Percentiles rank a stretch among this genome's conserved stretches.
Evolutionary conservation across 2,888 invertebrate species (phyloP).

Genomic region (Mycalesis mineus): DNA sequence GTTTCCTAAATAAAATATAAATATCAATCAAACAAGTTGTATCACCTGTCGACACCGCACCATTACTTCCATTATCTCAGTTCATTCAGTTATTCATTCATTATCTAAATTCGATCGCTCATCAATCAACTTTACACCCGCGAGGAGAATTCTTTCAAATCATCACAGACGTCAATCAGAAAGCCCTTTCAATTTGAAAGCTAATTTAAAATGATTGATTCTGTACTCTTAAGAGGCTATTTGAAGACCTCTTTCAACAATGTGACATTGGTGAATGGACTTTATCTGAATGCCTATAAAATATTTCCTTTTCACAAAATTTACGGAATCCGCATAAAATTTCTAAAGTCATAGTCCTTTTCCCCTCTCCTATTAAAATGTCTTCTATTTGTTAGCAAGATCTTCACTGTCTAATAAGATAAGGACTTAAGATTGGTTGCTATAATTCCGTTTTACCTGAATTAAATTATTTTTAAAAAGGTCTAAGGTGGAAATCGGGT

Average conservation of each 20-base stretch:
- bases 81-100: conserved; percentile 34
- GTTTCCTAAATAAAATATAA: not conserved
- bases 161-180: conserved; percentile 29
- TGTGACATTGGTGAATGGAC: not conserved
- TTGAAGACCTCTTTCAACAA: not conserved
- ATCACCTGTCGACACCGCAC: conserved; percentile 8
- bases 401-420: no score
- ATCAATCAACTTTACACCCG: conserved; percentile 37
- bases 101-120: conserved; percentile 33
- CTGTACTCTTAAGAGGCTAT: not conserved
- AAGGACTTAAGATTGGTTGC: no score
- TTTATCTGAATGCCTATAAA: not conserved
- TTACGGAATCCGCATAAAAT: not conserved
- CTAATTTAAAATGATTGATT: conserved; percentile 37
- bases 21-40: not conserved
- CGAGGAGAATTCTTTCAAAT: conserved; percentile 22
- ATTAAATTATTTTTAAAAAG: no score
- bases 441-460: no score
- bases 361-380: no score
- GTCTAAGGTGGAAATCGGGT: no score
- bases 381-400: no score
- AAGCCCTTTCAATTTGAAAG: conserved; percentile 32
- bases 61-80: conserved; percentile 29
- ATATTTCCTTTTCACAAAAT: not conserved
- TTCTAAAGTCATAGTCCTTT: no score